Evolutionary conservation across 2,113 vertebrate genomes (phyloP).

Genomic region (Cyprinodon brontotheroides): DNA sequence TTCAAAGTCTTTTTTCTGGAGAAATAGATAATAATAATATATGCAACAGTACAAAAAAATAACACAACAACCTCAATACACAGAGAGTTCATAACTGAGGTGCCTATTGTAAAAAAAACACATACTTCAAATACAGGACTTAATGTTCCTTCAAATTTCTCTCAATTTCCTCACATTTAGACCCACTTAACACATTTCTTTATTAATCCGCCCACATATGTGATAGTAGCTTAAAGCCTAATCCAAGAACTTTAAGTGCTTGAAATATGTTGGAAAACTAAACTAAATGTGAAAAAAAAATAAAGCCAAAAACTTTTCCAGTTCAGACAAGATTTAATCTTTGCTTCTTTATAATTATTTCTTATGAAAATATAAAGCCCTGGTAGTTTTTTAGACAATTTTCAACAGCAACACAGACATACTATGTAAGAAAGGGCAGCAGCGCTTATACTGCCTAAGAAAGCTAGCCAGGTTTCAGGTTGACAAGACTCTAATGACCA

Average conservation of each 20-base stretch:
- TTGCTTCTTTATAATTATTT: neutral
- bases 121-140: neutral
- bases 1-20: no score
- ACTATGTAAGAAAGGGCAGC: no score
- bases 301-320: conserved; percentile 20
- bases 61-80: no score
- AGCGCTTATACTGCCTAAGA: no score
- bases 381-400: neutral
- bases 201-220: neutral
- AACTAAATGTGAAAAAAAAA: conserved; percentile 29
- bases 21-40: no score
- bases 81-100: neutral
- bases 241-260: conserved; percentile 13
- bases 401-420: no score
- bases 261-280: conserved; percentile 29
- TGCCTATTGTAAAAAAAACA: neutral
- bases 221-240: conserved; percentile 10
- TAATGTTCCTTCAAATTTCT: neutral
- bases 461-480: no score
- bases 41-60: no score
- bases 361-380: neutral
- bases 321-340: conserved; percentile 8
- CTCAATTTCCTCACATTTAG: neutral
- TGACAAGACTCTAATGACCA: no score
- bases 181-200: neutral